A percentile compares a stretch with the other conserved stretches of the same genome.
phyloP scores from a whole-genome alignment of 2,888 invertebrate genomes.

The Agrotis exclamationis region DNA sequence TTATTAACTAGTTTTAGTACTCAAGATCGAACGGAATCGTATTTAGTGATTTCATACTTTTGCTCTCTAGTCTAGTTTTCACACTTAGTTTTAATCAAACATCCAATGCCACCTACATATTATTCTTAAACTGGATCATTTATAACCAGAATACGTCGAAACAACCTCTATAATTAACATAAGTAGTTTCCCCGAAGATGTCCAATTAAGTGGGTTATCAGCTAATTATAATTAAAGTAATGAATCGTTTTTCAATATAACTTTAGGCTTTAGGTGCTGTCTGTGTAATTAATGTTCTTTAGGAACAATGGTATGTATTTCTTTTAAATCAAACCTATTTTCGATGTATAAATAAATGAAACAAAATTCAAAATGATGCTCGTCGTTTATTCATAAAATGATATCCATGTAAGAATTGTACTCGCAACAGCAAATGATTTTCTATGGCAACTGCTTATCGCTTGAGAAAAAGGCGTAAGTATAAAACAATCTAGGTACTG shows the following conservation, averaged over 20 bases:
- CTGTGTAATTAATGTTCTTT: slow-evolving; percentile 5
- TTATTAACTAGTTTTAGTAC: too few species aligned
- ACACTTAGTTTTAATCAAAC: not conserved
- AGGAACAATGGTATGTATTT: slow-evolving; percentile 16
- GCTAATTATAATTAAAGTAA: slow-evolving; percentile 32
- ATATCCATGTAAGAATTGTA: not conserved
- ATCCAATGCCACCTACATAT: slow-evolving; percentile 1
- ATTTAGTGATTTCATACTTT: too few species aligned
- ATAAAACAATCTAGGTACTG: not conserved
- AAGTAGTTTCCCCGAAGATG: slow-evolving; percentile 29
- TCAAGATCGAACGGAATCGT: too few species aligned
- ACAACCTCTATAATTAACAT: slow-evolving; percentile 30
- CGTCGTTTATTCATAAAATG: not conserved
- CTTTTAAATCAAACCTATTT: too few species aligned
- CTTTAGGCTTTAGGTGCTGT: not conserved
- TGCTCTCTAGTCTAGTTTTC: not conserved
- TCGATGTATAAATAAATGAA: too few species aligned
- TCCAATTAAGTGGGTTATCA: slow-evolving; percentile 38
- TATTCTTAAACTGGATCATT: not conserved
- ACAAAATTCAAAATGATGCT: too few species aligned
- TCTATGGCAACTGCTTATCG: not conserved
- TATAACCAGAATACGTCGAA: not conserved
- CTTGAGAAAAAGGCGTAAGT: not conserved
- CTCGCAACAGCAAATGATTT: not conserved
- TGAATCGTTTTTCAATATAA: slow-evolving; percentile 10